Evolutionary conservation across 2,888 invertebrate genomes (phyloP).

Genomic region (Clistopyga incitator): DNA sequence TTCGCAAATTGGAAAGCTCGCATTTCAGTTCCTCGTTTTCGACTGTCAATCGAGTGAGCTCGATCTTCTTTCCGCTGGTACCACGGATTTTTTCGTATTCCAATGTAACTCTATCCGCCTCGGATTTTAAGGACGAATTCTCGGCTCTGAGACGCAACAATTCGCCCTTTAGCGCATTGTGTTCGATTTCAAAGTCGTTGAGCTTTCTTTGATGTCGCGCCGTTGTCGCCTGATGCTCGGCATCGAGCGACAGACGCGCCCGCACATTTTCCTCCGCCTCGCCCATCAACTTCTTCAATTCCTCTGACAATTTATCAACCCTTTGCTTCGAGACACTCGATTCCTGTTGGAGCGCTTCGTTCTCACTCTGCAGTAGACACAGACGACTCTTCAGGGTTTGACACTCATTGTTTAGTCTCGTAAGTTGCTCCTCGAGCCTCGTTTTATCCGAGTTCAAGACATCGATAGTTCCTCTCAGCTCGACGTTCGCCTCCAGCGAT

Average conservation of each 20-base stretch:
- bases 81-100: constrained; percentile 52
- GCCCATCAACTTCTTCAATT: constrained; percentile 32
- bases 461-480: constrained; percentile 25
- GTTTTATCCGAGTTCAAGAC: constrained; percentile 35
- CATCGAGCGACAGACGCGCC: constrained; percentile 27
- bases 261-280: constrained; percentile 3
- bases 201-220: constrained; percentile 26
- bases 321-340: constrained; percentile 27
- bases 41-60: constrained; percentile 32
- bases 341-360: constrained; percentile 39
- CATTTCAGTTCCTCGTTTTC: constrained; percentile 69
- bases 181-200: constrained; percentile 41
- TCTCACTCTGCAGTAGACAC: constrained; percentile 46
- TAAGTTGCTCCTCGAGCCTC: constrained; percentile 47
- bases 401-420: constrained; percentile 57
- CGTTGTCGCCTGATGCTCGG: constrained; percentile 32
- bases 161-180: constrained; percentile 38
- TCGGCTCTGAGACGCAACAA: constrained; percentile 17
- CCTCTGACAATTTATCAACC: constrained; percentile 40
- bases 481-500: constrained; percentile 18
- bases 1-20: constrained; percentile 65
- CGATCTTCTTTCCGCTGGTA: constrained; percentile 33
- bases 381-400: constrained; percentile 45
- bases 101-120: constrained; percentile 5
- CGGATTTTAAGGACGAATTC: constrained; percentile 48